Conservation (phyloP, 1,140 invertebrate genomes). For the Oscheius sp. region DNA sequence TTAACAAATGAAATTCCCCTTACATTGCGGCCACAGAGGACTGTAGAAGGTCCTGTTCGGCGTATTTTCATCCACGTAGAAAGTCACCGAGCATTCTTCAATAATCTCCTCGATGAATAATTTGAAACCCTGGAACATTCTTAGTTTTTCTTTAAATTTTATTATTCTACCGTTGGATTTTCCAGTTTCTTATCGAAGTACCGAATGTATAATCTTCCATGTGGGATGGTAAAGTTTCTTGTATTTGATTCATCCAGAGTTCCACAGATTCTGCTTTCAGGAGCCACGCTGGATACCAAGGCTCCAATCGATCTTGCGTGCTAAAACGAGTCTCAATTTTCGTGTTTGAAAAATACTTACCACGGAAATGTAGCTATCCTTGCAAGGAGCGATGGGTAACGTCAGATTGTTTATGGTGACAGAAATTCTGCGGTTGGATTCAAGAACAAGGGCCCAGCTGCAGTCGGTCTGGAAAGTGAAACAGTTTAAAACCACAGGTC, state of each 20-base stretch:
- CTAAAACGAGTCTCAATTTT: not conserved
- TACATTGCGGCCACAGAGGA: constrained; percentile 49
- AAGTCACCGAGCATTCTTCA: constrained; percentile 43
- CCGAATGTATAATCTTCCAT: constrained; percentile 21
- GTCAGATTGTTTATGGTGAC: constrained; percentile 49
- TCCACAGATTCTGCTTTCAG: not conserved
- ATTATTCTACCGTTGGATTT: not conserved
- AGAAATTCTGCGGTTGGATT: constrained; percentile 48
- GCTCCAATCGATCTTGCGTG: not conserved
- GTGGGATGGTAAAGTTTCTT: not conserved
- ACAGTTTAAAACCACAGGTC: not conserved
- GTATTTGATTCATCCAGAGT: not conserved
- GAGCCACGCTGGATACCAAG: no score
- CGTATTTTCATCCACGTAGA: constrained; percentile 47
- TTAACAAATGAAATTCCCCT: no score
- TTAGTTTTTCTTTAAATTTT: not conserved
- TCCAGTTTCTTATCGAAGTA: not conserved
- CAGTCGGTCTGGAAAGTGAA: constrained; percentile 28
- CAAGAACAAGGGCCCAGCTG: constrained; percentile 47
- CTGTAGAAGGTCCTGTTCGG: constrained; percentile 33
- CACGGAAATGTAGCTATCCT: constrained; percentile 28
- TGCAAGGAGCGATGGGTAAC: constrained; percentile 27
- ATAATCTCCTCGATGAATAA: constrained; percentile 44
- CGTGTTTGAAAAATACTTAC: constrained; percentile 8
- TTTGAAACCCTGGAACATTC: constrained; percentile 48